phyloP scores from a whole-genome alignment of 2,113 vertebrate species.

The Talpa occidentalis region DNA sequence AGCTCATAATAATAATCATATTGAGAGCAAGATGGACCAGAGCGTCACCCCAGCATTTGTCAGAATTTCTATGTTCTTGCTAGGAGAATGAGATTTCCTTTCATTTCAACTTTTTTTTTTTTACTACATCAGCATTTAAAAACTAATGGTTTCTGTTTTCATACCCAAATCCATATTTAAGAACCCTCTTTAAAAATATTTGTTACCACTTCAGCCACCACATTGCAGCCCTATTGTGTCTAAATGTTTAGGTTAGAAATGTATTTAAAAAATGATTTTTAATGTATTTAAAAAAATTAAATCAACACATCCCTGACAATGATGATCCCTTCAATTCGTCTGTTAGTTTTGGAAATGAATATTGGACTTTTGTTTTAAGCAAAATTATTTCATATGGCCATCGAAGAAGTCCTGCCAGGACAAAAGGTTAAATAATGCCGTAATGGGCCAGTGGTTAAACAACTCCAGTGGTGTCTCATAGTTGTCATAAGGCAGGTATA shows the following conservation, averaged over 20 bases:
- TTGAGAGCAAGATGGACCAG: not conserved
- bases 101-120: slow-evolving; percentile 34
- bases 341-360: not conserved
- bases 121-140: slow-evolving; percentile 5
- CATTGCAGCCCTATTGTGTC: not conserved
- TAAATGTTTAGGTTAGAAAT: slow-evolving; percentile 36
- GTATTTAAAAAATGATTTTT: not conserved
- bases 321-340: not conserved
- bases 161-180: slow-evolving; percentile 3
- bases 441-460: too few relatives aligned
- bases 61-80: not conserved
- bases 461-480: not conserved
- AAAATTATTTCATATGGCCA: not conserved
- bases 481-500: not conserved
- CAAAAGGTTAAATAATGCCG: not conserved
- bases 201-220: not conserved
- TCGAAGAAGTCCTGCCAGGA: not conserved
- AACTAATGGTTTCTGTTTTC: not conserved
- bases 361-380: not conserved
- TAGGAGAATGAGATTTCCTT: not conserved
- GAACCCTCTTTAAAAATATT: slow-evolving; percentile 45
- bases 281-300: not conserved
- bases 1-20: not conserved
- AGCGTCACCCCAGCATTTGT: not conserved
- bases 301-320: not conserved